phyloP scores from a whole-genome alignment of 1,140 invertebrate genomes.

The Drosophila pandora region DNA sequence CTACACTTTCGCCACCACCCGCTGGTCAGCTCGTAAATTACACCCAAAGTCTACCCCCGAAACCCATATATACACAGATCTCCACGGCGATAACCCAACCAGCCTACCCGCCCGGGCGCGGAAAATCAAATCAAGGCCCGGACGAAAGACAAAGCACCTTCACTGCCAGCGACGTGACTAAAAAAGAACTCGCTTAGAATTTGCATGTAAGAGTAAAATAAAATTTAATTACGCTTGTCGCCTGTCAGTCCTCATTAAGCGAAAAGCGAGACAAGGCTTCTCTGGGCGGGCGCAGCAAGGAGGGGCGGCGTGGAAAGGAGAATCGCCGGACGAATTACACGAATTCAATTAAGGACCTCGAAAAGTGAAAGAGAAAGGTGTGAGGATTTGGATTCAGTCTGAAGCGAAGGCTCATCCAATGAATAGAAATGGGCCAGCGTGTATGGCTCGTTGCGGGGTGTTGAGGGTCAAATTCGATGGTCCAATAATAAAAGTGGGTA shows the following conservation, averaged over 20 bases:
- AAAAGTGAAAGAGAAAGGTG: slow-evolving; percentile 59
- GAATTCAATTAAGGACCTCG: slow-evolving; percentile 74
- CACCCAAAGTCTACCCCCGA: slow-evolving; percentile 24
- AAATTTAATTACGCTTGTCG: slow-evolving; percentile 83
- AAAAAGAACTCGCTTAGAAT: slow-evolving; percentile 54
- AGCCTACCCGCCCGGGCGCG: background rate
- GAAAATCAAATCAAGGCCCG: slow-evolving; percentile 67
- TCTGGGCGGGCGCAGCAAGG: slow-evolving; percentile 4
- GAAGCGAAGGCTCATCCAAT: slow-evolving; percentile 58
- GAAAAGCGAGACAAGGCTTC: slow-evolving; percentile 33
- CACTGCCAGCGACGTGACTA: slow-evolving; percentile 24
- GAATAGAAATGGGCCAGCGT: slow-evolving; percentile 53
- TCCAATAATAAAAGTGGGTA: background rate
- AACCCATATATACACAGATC: background rate
- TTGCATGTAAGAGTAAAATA: slow-evolving; percentile 82
- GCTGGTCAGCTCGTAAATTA: slow-evolving; percentile 72
- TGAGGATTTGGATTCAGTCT: slow-evolving; percentile 40
- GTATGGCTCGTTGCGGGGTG: background rate
- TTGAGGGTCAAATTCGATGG: background rate
- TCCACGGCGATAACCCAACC: slow-evolving; percentile 38
- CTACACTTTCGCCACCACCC: slow-evolving; percentile 41
- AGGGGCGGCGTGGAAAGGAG: slow-evolving; percentile 13
- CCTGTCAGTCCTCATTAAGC: slow-evolving; percentile 81
- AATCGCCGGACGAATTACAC: slow-evolving; percentile 71
- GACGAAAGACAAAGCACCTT: slow-evolving; percentile 33